phyloP scores from a whole-genome alignment of 2,888 invertebrate genomes.

The Microplitis manilae region DNA sequence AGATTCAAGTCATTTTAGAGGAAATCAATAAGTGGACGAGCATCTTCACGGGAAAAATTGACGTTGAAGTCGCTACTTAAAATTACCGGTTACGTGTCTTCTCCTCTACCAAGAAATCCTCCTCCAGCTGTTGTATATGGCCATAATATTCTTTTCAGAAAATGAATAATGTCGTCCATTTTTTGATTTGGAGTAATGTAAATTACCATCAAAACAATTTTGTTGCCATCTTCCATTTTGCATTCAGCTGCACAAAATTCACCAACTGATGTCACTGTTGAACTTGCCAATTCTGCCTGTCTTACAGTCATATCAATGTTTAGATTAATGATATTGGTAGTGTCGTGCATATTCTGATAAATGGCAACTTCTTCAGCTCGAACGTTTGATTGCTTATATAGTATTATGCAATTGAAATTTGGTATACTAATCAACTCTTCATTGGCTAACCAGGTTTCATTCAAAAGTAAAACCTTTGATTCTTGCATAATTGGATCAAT shows the following conservation, averaged over 20 bases:
- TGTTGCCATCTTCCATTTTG: conserved; percentile 26
- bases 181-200: conserved; percentile 37
- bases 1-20: conserved; percentile 7
- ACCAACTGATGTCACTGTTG: conserved; percentile 26
- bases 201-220: conserved; percentile 35
- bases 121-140: conserved; percentile 55
- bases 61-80: conserved; percentile 9
- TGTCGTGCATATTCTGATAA: no score
- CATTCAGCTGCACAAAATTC: conserved; percentile 38
- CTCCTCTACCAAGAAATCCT: conserved; percentile 1
- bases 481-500: conserved; percentile 6
- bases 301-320: conserved; percentile 20
- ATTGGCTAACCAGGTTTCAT: conserved; percentile 18
- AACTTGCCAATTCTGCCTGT: not conserved
- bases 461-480: conserved; percentile 4
- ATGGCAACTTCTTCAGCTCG: conserved; percentile 32
- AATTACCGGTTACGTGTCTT: conserved; percentile 13
- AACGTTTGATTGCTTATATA: conserved; percentile 6
- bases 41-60: not conserved
- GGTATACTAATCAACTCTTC: conserved; percentile 14
- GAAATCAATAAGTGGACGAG: conserved; percentile 5
- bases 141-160: conserved; percentile 17
- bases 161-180: conserved; percentile 28
- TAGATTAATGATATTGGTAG: conserved; percentile 29
- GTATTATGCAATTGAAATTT: conserved; percentile 21